Evolutionary conservation across 2,888 invertebrate genomes (phyloP).

Genomic region (Harpagoxenus sublaevis): DNA sequence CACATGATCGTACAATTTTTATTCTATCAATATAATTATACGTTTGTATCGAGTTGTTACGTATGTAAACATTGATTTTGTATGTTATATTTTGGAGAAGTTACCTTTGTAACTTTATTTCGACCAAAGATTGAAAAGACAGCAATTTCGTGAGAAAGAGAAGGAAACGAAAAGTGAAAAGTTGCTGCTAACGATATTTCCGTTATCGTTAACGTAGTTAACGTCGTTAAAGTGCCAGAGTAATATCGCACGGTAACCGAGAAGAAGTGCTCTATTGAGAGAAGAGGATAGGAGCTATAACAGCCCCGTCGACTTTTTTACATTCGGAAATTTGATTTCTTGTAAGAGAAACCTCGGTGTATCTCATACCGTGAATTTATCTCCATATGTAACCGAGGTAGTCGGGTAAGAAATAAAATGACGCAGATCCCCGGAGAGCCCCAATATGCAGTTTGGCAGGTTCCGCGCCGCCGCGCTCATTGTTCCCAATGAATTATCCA

Average conservation of each 20-base stretch:
- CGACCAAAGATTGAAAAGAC: background rate
- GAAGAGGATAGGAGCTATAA: background rate
- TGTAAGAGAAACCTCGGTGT: background rate
- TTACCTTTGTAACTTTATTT: background rate
- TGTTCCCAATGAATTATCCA: conserved; percentile 52
- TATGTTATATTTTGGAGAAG: background rate
- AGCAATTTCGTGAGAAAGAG: background rate
- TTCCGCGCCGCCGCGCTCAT: conserved; percentile 21
- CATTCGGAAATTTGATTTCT: background rate
- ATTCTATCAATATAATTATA: background rate
- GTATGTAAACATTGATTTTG: background rate
- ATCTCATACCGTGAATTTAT: conserved; percentile 28
- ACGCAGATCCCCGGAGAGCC: conserved; percentile 7
- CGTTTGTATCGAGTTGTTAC: background rate
- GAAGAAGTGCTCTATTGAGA: background rate
- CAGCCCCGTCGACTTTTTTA: background rate
- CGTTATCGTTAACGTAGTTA: background rate
- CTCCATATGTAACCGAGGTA: conserved; percentile 11
- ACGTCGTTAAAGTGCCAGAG: background rate
- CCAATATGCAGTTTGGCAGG: conserved; percentile 48
- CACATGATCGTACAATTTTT: background rate
- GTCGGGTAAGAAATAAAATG: conserved; percentile 30
- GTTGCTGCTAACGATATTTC: background rate
- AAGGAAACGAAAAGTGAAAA: background rate
- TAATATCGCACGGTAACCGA: background rate